Evolutionary conservation across 1,140 invertebrate species (phyloP).

Genomic region (Sarcophaga peregrina): DNA sequence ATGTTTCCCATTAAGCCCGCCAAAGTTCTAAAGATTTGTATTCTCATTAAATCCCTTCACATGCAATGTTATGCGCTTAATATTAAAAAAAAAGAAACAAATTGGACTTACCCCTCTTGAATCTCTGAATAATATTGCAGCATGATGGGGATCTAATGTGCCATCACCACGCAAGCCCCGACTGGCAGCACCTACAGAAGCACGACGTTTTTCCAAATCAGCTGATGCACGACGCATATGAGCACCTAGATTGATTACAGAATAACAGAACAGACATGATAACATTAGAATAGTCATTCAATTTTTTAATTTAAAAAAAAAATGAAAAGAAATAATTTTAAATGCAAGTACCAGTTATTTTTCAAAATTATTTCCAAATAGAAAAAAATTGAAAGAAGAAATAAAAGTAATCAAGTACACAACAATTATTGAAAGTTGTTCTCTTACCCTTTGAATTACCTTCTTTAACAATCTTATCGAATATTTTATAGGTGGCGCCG

Average conservation of each 20-base stretch:
- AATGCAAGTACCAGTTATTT: no score
- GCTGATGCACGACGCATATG: conserved; percentile 78
- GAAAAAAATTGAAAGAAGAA: neutral
- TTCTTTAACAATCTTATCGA: conserved; percentile 82
- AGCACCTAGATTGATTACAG: conserved; percentile 70
- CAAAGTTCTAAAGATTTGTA: neutral
- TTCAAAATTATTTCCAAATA: neutral
- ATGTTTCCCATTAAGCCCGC: neutral
- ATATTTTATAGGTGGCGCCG: conserved; percentile 83
- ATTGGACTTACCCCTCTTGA: conserved; percentile 83
- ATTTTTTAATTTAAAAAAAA: neutral
- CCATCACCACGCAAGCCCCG: conserved; percentile 65
- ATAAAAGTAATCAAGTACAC: conserved; percentile 28
- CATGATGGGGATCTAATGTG: conserved; percentile 82
- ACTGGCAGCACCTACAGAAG: conserved; percentile 76
- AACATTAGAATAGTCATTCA: neutral
- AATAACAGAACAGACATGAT: neutral
- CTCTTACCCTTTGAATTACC: conserved; percentile 69
- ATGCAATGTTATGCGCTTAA: neutral
- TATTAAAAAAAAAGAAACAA: neutral
- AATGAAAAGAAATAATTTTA: neutral
- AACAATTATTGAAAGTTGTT: no score
- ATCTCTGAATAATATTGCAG: conserved; percentile 88
- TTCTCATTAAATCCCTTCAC: neutral
- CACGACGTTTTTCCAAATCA: conserved; percentile 78